A percentile compares a stretch with the other conserved stretches of the same genome.
Conservation (phyloP, 2,888 invertebrate species). For the Stratiomys singularior region DNA sequence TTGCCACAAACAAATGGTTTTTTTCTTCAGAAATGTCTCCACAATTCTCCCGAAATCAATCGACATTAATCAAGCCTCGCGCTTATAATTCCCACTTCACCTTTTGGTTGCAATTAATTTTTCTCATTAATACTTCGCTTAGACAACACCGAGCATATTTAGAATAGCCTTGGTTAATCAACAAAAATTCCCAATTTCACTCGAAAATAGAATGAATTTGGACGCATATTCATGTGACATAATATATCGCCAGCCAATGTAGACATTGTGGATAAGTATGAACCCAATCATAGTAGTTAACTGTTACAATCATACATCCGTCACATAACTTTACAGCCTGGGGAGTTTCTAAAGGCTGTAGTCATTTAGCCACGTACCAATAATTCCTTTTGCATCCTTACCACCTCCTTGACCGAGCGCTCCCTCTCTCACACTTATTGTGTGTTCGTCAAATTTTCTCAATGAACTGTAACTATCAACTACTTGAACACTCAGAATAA, state of each 20-base stretch:
- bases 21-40: no score
- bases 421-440: background rate
- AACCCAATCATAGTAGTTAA: background rate
- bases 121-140: no score
- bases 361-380: background rate
- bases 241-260: background rate
- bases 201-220: slow-evolving; percentile 11
- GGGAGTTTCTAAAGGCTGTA: background rate
- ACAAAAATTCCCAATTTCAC: background rate
- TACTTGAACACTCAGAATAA: background rate
- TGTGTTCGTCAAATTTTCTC: slow-evolving; percentile 27
- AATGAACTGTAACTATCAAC: slow-evolving; percentile 21
- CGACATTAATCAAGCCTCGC: no score
- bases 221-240: slow-evolving; percentile 3
- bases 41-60: no score
- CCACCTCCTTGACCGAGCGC: background rate
- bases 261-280: background rate
- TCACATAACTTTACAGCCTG: background rate
- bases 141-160: no score
- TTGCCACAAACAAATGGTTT: no score
- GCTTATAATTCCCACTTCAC: no score
- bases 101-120: no score
- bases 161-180: no score
- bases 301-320: background rate
- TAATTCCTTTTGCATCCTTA: background rate